Conservation (phyloP, 2,888 invertebrate genomes). For the Scaptomyza flava region DNA sequence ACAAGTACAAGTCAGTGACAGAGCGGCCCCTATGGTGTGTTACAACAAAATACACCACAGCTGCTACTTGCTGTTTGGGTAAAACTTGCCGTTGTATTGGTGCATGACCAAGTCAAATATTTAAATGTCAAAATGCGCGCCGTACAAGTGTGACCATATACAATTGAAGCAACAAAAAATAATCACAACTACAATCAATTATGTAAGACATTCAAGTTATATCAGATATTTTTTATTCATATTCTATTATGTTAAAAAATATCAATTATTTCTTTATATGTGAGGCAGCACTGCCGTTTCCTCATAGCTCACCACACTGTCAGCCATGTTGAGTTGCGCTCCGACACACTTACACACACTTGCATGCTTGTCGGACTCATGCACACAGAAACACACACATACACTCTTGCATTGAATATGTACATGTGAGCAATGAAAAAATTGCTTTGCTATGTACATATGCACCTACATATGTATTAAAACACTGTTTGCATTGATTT, state of each 20-base stretch:
- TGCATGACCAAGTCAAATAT: slow-evolving; percentile 60
- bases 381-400: slow-evolving; percentile 32
- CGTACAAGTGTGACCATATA: slow-evolving; percentile 43
- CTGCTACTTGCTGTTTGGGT: slow-evolving; percentile 18
- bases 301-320: slow-evolving; percentile 64
- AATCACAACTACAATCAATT: background rate
- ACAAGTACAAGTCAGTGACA: slow-evolving; percentile 53
- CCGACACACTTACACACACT: slow-evolving; percentile 65
- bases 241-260: background rate
- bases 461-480: slow-evolving; percentile 23
- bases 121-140: slow-evolving; percentile 61
- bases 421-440: slow-evolving; percentile 41
- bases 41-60: slow-evolving; percentile 52
- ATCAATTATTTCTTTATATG: slow-evolving; percentile 1
- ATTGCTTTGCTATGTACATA: slow-evolving; percentile 32
- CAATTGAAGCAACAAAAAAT: background rate
- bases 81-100: slow-evolving; percentile 41
- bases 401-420: slow-evolving; percentile 27
- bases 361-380: slow-evolving; percentile 18
- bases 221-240: background rate
- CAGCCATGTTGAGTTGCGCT: slow-evolving; percentile 77
- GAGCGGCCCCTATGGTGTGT: slow-evolving; percentile 53
- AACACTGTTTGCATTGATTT: slow-evolving; percentile 61
- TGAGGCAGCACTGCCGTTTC: slow-evolving; percentile 40
- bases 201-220: background rate